Base-by-base conservation (phyloP, 2,113 vertebrate species). In the Ceratotherium simum region DNA sequence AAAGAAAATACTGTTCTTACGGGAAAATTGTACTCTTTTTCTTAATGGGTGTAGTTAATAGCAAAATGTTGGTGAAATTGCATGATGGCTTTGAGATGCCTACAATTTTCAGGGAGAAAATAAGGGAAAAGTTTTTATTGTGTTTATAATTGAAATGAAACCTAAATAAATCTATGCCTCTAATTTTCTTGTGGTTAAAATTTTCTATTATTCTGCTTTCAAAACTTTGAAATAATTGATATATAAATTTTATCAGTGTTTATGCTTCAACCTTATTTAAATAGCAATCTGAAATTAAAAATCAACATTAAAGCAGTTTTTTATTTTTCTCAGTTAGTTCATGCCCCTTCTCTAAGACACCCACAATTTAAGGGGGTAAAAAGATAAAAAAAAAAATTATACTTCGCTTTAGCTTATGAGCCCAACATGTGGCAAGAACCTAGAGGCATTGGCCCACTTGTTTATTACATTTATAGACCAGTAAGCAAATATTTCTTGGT, bases 111-210 rank as follows among this genome's bases (percentile, higher is more conserved):
- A 82, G 33, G 46, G 23, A 48, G 48, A 86, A 87, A 76, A 83
- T 46, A 92, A 46, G 8, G 54, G 58, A 69, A 80, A 93, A 91
- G 27, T 92, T 70, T n/a, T 89, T 21, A 89, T 12, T 18, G 1
- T 80, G 46, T 82, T 94, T 39, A 90, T 5, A 96, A 70, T 46
- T 33, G n/a, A 86, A 91, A 73, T 90, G 86, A 76, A 93, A 78
- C 89, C 67, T 81, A 76, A 90, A 25, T 48, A 82, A 91, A 78
- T 21, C 8, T 29, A 39, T 23, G 8, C 17, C 31, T 56, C 39
- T 78, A 17, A 21, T 73, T 89, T 90, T 86, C 25, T 92, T 62
- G 21, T 31, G 7, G 20, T 83, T 93, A 76, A 51, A 87, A 60
- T 81, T 67, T 84, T 64, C 46, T 69, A 33, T 75, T 92, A 31